A percentile compares a stretch with the other conserved stretches of the same genome.
Conservation (phyloP, 2,113 vertebrate genomes). For the Archilochus colubris region DNA sequence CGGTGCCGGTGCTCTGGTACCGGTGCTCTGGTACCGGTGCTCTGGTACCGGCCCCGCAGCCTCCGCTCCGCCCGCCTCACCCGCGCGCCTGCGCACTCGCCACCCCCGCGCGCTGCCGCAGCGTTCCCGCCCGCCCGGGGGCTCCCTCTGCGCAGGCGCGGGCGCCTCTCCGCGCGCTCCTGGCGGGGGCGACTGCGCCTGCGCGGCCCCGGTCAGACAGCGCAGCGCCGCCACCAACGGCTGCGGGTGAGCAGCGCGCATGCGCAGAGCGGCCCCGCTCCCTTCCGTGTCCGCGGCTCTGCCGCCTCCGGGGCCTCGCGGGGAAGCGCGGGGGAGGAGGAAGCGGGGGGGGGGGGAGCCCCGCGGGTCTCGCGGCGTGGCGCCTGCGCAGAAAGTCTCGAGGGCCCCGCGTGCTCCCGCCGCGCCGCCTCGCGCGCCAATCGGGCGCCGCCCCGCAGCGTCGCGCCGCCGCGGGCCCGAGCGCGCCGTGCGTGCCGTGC, state of each 20-base stretch:
- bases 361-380: neutral
- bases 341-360: neutral
- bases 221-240: neutral
- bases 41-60: too few species aligned
- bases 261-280: neutral
- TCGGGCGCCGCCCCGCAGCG: neutral
- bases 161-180: rapidly evolving
- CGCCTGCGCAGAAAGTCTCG: too few species aligned
- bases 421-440: neutral
- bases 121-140: rapidly evolving
- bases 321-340: neutral
- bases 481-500: neutral
- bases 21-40: too few species aligned
- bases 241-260: neutral
- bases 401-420: neutral
- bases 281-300: neutral
- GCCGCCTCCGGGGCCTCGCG: neutral
- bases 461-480: neutral
- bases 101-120: rapidly evolving
- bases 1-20: too few species aligned
- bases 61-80: rapidly evolving
- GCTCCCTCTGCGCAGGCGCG: neutral
- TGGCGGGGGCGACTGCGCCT: too few species aligned
- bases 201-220: neutral
- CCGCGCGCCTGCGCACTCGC: neutral